Evolutionary conservation across 2,113 vertebrate genomes (phyloP), one percentile per base, ranked within the genome.

Genomic region (Urocynchramus pylzowi): DNA sequence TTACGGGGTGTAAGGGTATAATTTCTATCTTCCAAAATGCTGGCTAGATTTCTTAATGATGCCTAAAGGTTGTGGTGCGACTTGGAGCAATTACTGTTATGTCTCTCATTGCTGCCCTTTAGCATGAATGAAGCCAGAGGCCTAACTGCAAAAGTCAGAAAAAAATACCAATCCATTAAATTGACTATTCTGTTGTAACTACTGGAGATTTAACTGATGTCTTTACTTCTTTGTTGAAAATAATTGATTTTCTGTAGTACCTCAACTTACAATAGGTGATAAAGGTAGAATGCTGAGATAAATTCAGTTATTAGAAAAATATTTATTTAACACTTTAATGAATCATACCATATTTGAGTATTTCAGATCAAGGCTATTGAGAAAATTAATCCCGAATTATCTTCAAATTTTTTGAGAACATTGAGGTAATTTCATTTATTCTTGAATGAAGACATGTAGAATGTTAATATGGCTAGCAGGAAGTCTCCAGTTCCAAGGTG

Each of bases 31-130:
- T 93, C 64, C 65, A 35, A 90, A 84, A 84, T 70, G 60, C 76
- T 71, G 28, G 10, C 53, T 90, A 49, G 56, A 41, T 53, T 93
- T 92, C n/a, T 84, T 84, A 61, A 86, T 88, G 74, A 57, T 74
- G 59, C 90, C 90, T 93, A 79, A 90, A 92, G 47, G 80, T 92
- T 92, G 60, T 77, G 86, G 31, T 94, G 80, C 60, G 44, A n/a
- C 85, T 78, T 78, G 90, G 61, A 70, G 52, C 60, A 87, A 79
- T 92, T 93, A 81, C 64, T 84, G 2, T 52, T 77, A 41, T 56
- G 65, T 47, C 63, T 94, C 78, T 90, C n/a, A 39, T 35, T 49
- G 44, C 73, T 84, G 68, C 73, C 69, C 73, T 92, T 88, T 68
- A 47, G 47, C 59, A 41, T 70, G 75, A 63, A 45, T 8, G 20